Evolutionary conservation across 1,140 invertebrate genomes (phyloP).

Genomic region (Orius insidiosus): DNA sequence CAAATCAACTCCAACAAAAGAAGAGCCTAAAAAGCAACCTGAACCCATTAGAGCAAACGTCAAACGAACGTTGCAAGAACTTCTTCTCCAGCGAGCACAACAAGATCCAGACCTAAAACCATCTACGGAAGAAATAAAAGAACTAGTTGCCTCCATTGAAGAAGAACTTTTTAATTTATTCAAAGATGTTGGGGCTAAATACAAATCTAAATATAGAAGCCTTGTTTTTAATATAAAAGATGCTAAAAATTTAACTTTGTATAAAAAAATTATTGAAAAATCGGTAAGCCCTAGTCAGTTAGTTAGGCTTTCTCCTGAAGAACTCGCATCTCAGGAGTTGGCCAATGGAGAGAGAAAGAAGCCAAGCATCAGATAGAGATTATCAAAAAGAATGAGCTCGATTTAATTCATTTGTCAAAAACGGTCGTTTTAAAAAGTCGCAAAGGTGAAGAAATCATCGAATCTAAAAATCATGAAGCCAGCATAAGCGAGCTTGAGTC

Average conservation of each 20-base stretch:
- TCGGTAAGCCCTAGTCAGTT: slow-evolving; percentile 33
- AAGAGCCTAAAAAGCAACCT: slow-evolving; percentile 23
- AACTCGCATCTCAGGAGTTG: slow-evolving; percentile 83
- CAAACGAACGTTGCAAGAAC: slow-evolving; percentile 56
- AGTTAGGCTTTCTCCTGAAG: slow-evolving; percentile 73
- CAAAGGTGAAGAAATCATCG: slow-evolving; percentile 67
- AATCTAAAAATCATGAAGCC: slow-evolving; percentile 36
- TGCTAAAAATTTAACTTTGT: slow-evolving; percentile 79
- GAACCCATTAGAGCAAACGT: slow-evolving; percentile 66
- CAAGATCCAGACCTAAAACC: slow-evolving; percentile 43
- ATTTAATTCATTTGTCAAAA: slow-evolving; percentile 50
- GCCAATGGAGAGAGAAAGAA: slow-evolving; percentile 88
- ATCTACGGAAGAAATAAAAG: slow-evolving; percentile 33
- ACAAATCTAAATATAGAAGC: slow-evolving; percentile 81
- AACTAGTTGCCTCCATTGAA: slow-evolving; percentile 54
- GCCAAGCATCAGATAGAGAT: slow-evolving; percentile 83
- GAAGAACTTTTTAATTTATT: slow-evolving; percentile 67
- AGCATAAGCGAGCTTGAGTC: slow-evolving; percentile 43
- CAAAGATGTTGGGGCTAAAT: slow-evolving; percentile 68
- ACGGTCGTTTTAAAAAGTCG: slow-evolving; percentile 81
- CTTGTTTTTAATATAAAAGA: slow-evolving; percentile 90
- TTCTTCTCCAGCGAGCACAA: slow-evolving; percentile 42
- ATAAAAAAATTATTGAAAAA: slow-evolving; percentile 41
- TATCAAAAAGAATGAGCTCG: slow-evolving; percentile 79
- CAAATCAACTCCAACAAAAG: slow-evolving; percentile 19